Conservation (phyloP, 2,113 vertebrate species). For the Actinemys pallida region DNA sequence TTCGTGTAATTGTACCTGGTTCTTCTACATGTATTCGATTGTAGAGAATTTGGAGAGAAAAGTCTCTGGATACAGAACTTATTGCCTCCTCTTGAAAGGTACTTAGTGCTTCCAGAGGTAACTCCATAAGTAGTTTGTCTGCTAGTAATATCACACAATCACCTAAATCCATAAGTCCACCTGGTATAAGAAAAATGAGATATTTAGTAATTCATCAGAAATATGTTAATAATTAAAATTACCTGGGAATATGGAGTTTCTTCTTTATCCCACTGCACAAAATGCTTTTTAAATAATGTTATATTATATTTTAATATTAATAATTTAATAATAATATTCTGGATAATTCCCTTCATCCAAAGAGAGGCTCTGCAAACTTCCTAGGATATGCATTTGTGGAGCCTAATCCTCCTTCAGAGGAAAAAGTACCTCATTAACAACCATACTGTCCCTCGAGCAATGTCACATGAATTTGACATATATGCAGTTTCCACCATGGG, state of each 20-base stretch:
- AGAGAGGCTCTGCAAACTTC: not conserved
- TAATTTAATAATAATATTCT: not conserved
- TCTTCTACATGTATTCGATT: constrained; percentile 77
- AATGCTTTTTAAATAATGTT: not conserved
- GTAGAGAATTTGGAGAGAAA: constrained; percentile 88
- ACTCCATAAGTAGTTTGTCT: constrained; percentile 82
- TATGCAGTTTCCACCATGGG: not conserved
- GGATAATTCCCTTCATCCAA: not conserved
- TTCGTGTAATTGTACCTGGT: constrained; percentile 68
- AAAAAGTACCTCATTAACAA: not conserved
- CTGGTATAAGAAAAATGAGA: not conserved
- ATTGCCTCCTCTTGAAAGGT: constrained; percentile 77
- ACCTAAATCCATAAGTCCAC: constrained; percentile 58
- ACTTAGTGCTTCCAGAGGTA: constrained; percentile 86
- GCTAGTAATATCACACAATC: constrained; percentile 82
- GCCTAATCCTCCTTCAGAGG: not conserved
- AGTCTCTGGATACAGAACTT: constrained; percentile 85
- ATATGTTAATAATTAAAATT: not conserved
- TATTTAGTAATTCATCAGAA: not conserved
- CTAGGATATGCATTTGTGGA: not conserved
- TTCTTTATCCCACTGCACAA: not conserved
- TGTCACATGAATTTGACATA: not conserved
- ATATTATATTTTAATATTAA: not conserved
- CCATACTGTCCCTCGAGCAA: not conserved
- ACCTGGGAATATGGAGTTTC: not conserved